phyloP scores from a whole-genome alignment of 2,797 vertebrate genomes.

The Ispidina lecontei region DNA sequence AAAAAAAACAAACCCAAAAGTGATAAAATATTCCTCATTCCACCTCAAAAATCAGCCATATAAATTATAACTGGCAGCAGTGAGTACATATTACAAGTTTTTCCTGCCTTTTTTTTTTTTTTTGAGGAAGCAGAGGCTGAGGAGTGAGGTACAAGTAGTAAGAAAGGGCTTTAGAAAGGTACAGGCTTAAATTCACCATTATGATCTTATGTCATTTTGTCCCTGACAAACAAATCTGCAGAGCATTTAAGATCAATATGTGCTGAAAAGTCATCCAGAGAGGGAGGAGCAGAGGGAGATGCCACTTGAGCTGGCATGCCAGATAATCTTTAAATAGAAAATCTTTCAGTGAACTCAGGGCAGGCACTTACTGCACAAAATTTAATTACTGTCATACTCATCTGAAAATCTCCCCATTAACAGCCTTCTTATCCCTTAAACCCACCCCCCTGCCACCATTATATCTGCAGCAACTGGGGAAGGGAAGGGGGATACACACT shows the following conservation, averaged over 20 bases:
- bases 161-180: not conserved
- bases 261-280: constrained; percentile 30
- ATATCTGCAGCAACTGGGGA: not conserved
- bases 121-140: not conserved
- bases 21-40: not conserved
- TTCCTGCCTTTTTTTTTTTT: not conserved
- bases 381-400: not conserved
- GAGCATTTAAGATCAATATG: constrained; percentile 47
- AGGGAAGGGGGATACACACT: not conserved
- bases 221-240: constrained; percentile 12
- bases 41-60: not conserved
- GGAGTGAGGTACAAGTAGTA: not conserved
- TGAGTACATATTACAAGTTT: not conserved
- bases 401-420: not conserved
- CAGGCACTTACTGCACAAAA: constrained; percentile 3
- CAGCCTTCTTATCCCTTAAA: not conserved
- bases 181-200: not conserved
- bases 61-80: not conserved
- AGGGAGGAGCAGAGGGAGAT: constrained; percentile 20
- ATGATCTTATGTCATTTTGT: not conserved
- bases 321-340: constrained; percentile 71
- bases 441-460: too few relatives aligned
- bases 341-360: constrained; percentile 21
- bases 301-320: constrained; percentile 67
- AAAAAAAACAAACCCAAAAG: not conserved